These are phyloP conservation scores for Diplolepis rosae DNA, from an alignment of 2,888 invertebrate genomes.

Conservation along the genomic window DNA sequence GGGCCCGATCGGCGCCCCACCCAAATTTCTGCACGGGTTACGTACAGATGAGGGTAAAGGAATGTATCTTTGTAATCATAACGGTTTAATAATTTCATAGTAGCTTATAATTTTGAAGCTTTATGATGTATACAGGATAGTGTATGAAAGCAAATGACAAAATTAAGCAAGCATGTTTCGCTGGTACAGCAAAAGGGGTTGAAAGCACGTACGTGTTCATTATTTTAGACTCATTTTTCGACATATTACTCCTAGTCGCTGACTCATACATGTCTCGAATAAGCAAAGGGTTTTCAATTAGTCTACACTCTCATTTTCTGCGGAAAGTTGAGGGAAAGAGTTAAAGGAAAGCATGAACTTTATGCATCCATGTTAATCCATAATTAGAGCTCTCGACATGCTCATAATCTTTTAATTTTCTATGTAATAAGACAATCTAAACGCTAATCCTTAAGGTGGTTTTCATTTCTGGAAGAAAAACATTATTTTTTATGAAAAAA, in stretches of 20 bases:
- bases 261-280: neutral
- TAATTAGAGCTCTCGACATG: constrained; percentile 13
- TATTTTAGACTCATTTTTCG: constrained; percentile 15
- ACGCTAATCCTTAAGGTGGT: constrained; percentile 13
- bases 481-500: too few relatives aligned
- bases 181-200: constrained; percentile 14
- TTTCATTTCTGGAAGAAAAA: too few relatives aligned
- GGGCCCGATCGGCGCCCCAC: too few relatives aligned
- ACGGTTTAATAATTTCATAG: neutral
- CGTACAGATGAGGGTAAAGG: too few relatives aligned
- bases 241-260: neutral
- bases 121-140: neutral
- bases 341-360: constrained; percentile 15
- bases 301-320: neutral
- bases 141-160: neutral
- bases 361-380: constrained; percentile 5
- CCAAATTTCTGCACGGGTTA: too few relatives aligned
- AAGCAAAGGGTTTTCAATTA: constrained; percentile 24
- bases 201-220: constrained; percentile 19
- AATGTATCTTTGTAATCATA: constrained; percentile 16
- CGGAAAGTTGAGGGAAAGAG: constrained; percentile 16
- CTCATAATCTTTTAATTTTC: constrained; percentile 30
- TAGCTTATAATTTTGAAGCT: neutral
- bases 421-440: constrained; percentile 6
- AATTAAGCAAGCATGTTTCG: constrained; percentile 21